Percentiles rank a stretch among this genome's conserved stretches.
These are phyloP conservation scores for Lophotriccus pileatus DNA, from an alignment of 2,797 vertebrate species.

Conservation along the genomic window DNA sequence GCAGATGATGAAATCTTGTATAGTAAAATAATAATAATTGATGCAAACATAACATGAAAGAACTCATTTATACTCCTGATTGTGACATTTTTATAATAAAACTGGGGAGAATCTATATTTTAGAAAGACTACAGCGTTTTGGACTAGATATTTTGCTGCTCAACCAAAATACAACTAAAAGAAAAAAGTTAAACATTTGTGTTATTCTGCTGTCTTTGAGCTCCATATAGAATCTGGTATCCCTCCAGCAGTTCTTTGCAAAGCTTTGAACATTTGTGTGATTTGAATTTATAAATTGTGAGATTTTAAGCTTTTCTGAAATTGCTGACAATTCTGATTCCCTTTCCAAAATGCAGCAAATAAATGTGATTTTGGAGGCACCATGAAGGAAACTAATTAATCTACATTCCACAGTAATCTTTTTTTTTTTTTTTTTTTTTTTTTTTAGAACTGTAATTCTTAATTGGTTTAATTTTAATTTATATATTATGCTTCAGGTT, in stretches of 20 bases:
- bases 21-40: neutral
- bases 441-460: constrained; percentile 31
- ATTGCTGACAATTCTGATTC: constrained; percentile 58
- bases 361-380: constrained; percentile 46
- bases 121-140: neutral
- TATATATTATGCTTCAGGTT: constrained; percentile 42
- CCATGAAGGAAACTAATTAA: constrained; percentile 59
- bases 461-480: constrained; percentile 56
- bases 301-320: constrained; percentile 54
- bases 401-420: constrained; percentile 36
- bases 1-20: neutral
- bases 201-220: constrained; percentile 57
- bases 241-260: constrained; percentile 47
- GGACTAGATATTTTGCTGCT: constrained; percentile 53
- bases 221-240: constrained; percentile 54
- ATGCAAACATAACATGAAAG: neutral
- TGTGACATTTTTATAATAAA: neutral
- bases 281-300: constrained; percentile 68
- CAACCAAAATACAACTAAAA: constrained; percentile 17
- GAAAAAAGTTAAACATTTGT: constrained; percentile 31
- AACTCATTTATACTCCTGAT: neutral
- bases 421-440: constrained; percentile 34
- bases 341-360: constrained; percentile 51
- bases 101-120: neutral
- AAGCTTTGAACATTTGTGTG: constrained; percentile 69